A percentile compares a stretch with the other conserved stretches of the same genome.
Conservation (phyloP, 2,113 vertebrate species). For the Brachypodius melanocephalos region DNA sequence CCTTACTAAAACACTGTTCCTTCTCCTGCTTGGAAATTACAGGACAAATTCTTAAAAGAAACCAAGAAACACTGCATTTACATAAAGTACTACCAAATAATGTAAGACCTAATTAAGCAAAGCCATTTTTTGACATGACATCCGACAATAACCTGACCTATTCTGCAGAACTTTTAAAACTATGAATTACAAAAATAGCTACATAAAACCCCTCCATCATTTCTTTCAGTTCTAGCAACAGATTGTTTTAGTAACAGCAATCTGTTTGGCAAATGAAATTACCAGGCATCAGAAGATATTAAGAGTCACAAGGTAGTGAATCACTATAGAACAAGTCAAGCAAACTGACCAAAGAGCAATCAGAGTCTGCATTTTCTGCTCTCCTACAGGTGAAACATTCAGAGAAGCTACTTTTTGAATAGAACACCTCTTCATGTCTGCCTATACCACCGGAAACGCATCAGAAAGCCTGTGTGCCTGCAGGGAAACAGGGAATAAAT, state of each 20-base stretch:
- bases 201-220: background rate
- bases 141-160: background rate
- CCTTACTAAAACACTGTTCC: background rate
- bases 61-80: rapidly evolving
- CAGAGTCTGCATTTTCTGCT: background rate
- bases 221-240: background rate
- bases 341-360: background rate
- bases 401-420: background rate
- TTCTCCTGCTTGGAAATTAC: background rate
- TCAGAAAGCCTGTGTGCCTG: background rate
- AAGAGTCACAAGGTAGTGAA: slow-evolving; percentile 13
- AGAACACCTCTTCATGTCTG: background rate
- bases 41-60: background rate
- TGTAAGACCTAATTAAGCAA: background rate
- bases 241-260: slow-evolving; percentile 14
- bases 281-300: background rate
- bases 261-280: background rate
- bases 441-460: background rate
- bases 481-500: background rate
- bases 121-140: background rate
- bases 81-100: background rate
- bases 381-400: background rate
- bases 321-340: background rate
- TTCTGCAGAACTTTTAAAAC: background rate
- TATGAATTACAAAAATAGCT: background rate